Evolutionary conservation across 37 sponge, comb jelly and placozoan species (phyloP), one percentile per base, ranked within the genome.

Genomic region (Tethya wilhelma): DNA sequence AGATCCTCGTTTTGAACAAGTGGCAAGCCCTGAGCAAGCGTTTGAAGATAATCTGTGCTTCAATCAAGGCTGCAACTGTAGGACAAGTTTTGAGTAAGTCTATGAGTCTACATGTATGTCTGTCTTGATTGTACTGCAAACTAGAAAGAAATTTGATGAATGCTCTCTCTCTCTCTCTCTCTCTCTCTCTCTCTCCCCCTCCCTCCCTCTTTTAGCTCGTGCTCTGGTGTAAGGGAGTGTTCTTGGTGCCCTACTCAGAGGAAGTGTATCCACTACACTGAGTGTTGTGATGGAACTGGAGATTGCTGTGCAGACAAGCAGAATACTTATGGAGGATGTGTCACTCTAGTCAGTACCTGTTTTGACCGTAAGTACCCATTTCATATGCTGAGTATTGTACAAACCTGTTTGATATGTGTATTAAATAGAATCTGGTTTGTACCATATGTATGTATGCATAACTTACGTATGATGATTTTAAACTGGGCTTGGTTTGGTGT

Each of bases 151-250:
- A 9, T 28, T 28, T 58, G 59, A 28, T 58, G 59, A 28, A 9
- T 9, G 26, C 39, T 69, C 39, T 41, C 44, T 34, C 70, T 9
- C 42, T 38, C 42, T 38, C 70, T 69, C 70, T 40, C 70, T 69
- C 56, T 31, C 39, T 59, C 60, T 5, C 39, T 69, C 39, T 41
- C 44, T 34, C 70, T 9, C 42, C 30, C 42, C 4, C 70, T 69
- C 70, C 17, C 70, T 69, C 56, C 22, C 39, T 59, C 60, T n/a
- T n/a, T n/a, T 33, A 80, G 81, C 32, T 70, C 68, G 0, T 80
- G 81, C 41, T 28, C 17, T n/a, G 81, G 42, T 4, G 36, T 44
- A 29, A 60, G 81, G 22, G 81, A 80, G 20, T 80, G 81, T 33
- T 38, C 39, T 12, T 80, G 81, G 81, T 80, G 81, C 59, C 38